Evolutionary conservation across 2,888 invertebrate species (phyloP).

Genomic region (Chrysina gloriosa): DNA sequence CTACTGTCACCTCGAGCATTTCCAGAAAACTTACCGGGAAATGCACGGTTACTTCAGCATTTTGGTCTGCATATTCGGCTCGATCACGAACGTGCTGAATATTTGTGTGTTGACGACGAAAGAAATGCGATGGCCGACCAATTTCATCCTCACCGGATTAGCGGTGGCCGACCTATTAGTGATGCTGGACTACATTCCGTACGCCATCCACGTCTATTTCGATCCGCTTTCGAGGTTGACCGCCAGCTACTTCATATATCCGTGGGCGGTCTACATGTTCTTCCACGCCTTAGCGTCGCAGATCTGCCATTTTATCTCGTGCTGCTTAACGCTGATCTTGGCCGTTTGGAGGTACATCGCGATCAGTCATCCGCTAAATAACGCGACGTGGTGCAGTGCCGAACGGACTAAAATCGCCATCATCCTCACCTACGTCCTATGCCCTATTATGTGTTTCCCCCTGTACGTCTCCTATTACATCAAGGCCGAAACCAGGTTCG

Average conservation of each 20-base stretch:
- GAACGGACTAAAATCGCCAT: constrained; percentile 81
- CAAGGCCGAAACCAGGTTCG: constrained; percentile 68
- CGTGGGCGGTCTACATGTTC: constrained; percentile 86
- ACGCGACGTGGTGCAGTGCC: constrained; percentile 85
- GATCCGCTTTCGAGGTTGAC: constrained; percentile 69
- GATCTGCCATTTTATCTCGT: constrained; percentile 89
- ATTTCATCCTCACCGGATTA: constrained; percentile 88
- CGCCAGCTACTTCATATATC: constrained; percentile 73
- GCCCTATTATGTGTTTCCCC: constrained; percentile 87
- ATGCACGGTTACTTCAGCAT: constrained; percentile 89
- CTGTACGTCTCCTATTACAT: constrained; percentile 84
- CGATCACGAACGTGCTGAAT: constrained; percentile 91
- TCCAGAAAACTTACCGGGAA: constrained; percentile 75
- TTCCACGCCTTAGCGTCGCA: constrained; percentile 93
- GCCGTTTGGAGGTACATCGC: constrained; percentile 94
- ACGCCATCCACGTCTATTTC: constrained; percentile 83
- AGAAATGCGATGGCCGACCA: constrained; percentile 93
- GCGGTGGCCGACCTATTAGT: constrained; percentile 95
- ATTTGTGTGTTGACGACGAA: constrained; percentile 89
- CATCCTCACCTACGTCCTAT: constrained; percentile 81
- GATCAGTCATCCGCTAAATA: constrained; percentile 84
- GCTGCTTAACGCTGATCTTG: constrained; percentile 91
- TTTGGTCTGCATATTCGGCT: constrained; percentile 89
- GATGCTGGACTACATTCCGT: constrained; percentile 94
- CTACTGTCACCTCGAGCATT: constrained; percentile 68